Conservation (phyloP, 2,797 vertebrate genomes). For the Lateolabrax maculatus region DNA sequence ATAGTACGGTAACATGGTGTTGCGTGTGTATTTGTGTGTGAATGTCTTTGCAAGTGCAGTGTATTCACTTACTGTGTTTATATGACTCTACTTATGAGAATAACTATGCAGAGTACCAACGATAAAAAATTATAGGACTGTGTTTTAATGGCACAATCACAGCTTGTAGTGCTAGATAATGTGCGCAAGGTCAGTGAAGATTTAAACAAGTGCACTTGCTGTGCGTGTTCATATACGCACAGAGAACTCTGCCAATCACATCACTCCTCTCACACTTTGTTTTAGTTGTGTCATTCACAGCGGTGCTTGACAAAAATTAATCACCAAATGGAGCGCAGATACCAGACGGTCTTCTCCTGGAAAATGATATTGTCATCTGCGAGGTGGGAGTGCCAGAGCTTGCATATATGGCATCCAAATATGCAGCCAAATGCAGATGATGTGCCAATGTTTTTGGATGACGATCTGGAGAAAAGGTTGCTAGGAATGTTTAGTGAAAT, state of each 20-base stretch:
- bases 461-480: slow-evolving; percentile 13
- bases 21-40: slow-evolving; percentile 7
- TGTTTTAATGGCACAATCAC: slow-evolving; percentile 9
- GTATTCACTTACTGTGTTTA: slow-evolving; percentile 14
- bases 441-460: slow-evolving; percentile 29
- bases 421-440: slow-evolving; percentile 31
- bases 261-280: background rate
- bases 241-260: background rate
- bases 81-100: slow-evolving; percentile 20
- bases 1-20: slow-evolving; percentile 22
- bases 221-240: no score
- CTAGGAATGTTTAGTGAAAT: background rate
- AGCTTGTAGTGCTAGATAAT: background rate
- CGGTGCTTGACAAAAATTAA: background rate
- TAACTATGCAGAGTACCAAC: background rate
- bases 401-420: slow-evolving; percentile 24
- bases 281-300: background rate
- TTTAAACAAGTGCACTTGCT: background rate
- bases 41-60: background rate
- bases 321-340: slow-evolving; percentile 10
- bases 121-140: background rate
- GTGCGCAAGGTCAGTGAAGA: slow-evolving; percentile 1
- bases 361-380: slow-evolving; percentile 21
- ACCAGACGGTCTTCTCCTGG: slow-evolving; percentile 15
- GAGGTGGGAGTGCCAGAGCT: slow-evolving; percentile 3